phyloP scores from a whole-genome alignment of 2,113 vertebrate genomes.

The Lampris incognitus region DNA sequence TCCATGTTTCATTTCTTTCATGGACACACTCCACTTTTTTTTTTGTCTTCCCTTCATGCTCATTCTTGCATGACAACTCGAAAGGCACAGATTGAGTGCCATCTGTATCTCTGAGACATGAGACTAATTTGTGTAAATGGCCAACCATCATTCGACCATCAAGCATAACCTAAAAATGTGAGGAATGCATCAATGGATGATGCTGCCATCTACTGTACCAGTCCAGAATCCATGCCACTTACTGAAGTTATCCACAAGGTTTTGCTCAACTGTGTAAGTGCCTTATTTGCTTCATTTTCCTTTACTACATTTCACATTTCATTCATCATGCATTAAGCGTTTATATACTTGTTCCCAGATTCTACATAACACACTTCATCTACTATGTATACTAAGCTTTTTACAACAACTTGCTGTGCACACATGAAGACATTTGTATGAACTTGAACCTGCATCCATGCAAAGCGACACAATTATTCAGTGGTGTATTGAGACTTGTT shows the following conservation, averaged over 20 bases:
- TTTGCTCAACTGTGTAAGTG: neutral
- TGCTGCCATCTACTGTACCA: constrained; percentile 79
- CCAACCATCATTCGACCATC: constrained; percentile 43
- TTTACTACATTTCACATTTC: neutral
- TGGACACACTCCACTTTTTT: constrained; percentile 16
- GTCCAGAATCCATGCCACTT: constrained; percentile 40
- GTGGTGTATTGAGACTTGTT: neutral
- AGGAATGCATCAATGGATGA: constrained; percentile 42
- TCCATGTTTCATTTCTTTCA: constrained; percentile 17
- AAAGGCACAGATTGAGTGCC: constrained; percentile 62
- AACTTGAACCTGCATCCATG: constrained; percentile 26
- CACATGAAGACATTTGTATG: neutral
- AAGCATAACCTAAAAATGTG: constrained; percentile 21
- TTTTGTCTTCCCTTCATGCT: constrained; percentile 32
- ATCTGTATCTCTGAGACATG: constrained; percentile 62
- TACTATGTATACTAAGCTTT: neutral
- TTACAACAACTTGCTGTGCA: constrained; percentile 8
- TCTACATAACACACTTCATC: constrained; percentile 4
- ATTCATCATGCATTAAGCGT: neutral
- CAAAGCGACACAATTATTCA: constrained; percentile 20
- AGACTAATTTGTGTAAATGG: constrained; percentile 64
- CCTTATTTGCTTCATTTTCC: constrained; percentile 9
- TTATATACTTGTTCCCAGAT: constrained; percentile 20
- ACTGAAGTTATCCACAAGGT: neutral
- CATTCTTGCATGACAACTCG: constrained; percentile 46